Conservation (phyloP, 2,797 vertebrate species). For the Eremophila alpestris region DNA sequence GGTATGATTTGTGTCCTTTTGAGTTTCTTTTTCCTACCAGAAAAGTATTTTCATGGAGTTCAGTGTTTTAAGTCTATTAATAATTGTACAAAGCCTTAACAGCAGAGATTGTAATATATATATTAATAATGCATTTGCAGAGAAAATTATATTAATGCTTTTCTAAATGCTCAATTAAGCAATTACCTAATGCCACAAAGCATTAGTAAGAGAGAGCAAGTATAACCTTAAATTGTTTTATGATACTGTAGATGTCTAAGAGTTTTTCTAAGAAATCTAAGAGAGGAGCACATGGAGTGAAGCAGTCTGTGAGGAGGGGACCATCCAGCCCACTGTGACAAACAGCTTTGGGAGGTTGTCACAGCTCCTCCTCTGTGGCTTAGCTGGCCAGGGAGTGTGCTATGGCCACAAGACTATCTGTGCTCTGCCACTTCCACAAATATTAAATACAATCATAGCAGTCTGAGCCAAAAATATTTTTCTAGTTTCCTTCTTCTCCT, state of each 20-base stretch:
- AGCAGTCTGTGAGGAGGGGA: background rate
- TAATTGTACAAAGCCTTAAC: slow-evolving; percentile 20
- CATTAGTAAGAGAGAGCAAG: background rate
- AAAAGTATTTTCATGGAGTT: slow-evolving; percentile 18
- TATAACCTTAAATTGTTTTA: background rate
- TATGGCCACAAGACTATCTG: background rate
- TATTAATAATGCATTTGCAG: slow-evolving; percentile 52
- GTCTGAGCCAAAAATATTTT: background rate
- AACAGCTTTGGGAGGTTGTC: background rate
- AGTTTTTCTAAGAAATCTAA: background rate
- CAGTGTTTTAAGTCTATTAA: background rate
- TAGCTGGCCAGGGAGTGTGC: background rate
- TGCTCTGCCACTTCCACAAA: background rate
- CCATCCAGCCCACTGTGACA: background rate
- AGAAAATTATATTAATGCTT: slow-evolving; percentile 39
- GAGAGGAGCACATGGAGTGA: background rate
- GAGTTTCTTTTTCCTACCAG: background rate
- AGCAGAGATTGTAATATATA: background rate
- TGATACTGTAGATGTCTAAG: background rate
- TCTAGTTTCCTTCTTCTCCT: background rate
- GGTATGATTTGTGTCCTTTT: background rate
- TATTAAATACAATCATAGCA: background rate
- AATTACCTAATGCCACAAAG: slow-evolving; percentile 16
- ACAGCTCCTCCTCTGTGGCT: background rate
- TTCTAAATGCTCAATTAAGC: slow-evolving; percentile 44